A percentile compares a stretch with the other conserved stretches of the same genome.
phyloP scores from a whole-genome alignment of 2,113 vertebrate species.

The Cervus canadensis region DNA sequence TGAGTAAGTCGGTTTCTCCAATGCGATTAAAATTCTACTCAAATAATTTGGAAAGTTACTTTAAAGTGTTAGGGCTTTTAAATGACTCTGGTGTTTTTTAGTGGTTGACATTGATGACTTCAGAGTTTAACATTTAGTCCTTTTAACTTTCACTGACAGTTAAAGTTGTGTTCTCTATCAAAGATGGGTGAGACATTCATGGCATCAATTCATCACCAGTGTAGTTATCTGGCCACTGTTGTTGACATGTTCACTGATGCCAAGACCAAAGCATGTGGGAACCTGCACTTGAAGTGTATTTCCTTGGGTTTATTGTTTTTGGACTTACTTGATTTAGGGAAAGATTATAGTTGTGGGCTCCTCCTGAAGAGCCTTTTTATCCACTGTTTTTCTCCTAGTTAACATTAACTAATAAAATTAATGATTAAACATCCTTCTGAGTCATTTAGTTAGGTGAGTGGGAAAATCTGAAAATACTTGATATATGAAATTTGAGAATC shows the following conservation, averaged over 20 bases:
- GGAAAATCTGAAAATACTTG: constrained; percentile 4
- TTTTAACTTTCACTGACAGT: no score
- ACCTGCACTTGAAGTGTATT: neutral
- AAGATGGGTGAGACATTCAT: no score
- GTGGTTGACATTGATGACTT: no score
- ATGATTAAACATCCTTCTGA: neutral
- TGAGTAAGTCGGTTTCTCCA: neutral
- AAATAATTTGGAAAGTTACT: neutral
- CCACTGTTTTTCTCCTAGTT: neutral
- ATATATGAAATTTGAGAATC: neutral
- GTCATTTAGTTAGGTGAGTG: neutral
- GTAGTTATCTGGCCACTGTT: no score
- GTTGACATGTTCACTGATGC: neutral
- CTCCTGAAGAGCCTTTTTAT: neutral
- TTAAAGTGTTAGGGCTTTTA: constrained; percentile 10
- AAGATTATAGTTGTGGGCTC: neutral
- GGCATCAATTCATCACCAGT: no score
- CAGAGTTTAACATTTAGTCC: no score
- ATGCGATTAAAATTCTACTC: neutral
- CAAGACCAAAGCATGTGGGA: neutral
- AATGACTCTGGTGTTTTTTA: neutral
- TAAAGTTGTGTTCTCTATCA: no score
- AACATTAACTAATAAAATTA: constrained; percentile 6
- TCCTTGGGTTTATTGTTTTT: neutral
- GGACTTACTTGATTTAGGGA: neutral